Percentiles rank a stretch among this genome's conserved stretches.
phyloP scores from a whole-genome alignment of 2,888 invertebrate genomes.

The Acanthococcus lagerstroemiae region DNA sequence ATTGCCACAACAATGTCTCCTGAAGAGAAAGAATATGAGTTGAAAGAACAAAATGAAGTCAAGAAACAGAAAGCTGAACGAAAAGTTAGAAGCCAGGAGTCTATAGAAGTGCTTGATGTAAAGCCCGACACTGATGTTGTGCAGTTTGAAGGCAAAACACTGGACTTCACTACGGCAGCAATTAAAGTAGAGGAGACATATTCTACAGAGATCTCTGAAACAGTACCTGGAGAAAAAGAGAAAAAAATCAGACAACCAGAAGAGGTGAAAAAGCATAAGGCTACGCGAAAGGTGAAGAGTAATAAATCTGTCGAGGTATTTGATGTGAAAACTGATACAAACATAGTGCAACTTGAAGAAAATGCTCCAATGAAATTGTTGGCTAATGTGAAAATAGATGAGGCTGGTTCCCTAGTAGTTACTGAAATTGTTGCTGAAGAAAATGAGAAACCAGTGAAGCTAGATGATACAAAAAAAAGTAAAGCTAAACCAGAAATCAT shows the following conservation, averaged over 20 bases:
- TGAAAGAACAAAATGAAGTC: constrained; percentile 22
- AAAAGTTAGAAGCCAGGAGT: constrained; percentile 1
- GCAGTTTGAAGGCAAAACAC: not conserved
- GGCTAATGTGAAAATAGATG: not conserved
- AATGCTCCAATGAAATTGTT: not conserved
- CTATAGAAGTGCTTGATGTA: not conserved
- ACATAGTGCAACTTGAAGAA: not conserved
- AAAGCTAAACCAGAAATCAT: constrained; percentile 15
- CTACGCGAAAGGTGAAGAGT: constrained; percentile 43
- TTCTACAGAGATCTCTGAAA: constrained; percentile 34
- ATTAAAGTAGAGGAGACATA: constrained; percentile 38
- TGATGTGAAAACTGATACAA: constrained; percentile 27
- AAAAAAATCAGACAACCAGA: not conserved
- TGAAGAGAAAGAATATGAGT: not conserved
- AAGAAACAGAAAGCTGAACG: constrained; percentile 38
- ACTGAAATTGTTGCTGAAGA: constrained; percentile 36
- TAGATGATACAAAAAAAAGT: constrained; percentile 31
- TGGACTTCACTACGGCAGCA: constrained; percentile 35
- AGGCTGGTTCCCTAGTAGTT: not conserved
- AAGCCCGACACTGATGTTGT: not conserved
- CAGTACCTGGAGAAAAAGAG: constrained; percentile 20
- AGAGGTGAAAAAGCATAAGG: constrained; percentile 25
- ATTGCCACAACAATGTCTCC: constrained; percentile 36
- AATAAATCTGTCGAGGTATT: constrained; percentile 44
- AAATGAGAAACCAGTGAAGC: constrained; percentile 35